phyloP scores from a whole-genome alignment of 2,797 vertebrate species.

The Chaetophractus vellerosus region DNA sequence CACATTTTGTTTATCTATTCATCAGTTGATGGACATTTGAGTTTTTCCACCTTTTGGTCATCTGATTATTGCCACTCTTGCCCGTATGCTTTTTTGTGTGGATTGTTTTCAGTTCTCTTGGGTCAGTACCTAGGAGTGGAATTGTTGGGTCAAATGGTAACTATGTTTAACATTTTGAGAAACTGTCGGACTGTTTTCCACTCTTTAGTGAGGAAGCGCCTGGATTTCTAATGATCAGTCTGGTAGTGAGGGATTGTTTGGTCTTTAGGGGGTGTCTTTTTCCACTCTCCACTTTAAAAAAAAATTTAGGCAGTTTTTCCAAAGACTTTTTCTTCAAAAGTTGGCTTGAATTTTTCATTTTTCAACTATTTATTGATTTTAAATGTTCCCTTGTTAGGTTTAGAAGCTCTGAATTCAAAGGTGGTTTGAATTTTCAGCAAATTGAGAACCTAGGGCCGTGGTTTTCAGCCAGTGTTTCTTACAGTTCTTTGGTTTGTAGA shows the following conservation, averaged over 20 bases:
- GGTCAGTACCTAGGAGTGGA: neutral
- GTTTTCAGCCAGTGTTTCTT: neutral
- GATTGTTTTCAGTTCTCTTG: neutral
- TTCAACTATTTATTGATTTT: neutral
- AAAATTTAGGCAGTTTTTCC: neutral
- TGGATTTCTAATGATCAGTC: too few relatives aligned
- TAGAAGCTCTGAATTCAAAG: neutral
- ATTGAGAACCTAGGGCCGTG: neutral
- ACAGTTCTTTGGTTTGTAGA: neutral
- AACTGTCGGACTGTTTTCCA: neutral
- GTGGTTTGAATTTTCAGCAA: neutral
- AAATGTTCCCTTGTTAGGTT: neutral
- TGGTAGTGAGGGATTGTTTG: neutral
- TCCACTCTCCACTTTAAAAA: too few relatives aligned
- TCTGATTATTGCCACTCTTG: neutral
- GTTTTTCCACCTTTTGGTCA: neutral
- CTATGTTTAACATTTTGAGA: neutral
- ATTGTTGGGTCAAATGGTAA: neutral
- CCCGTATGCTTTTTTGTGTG: neutral
- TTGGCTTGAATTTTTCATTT: neutral
- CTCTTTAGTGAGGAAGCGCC: accelerated
- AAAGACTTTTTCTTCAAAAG: neutral
- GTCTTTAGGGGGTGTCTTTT: neutral
- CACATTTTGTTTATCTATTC: neutral
- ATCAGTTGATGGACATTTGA: neutral